phyloP scores from a whole-genome alignment of 2,797 vertebrate species.

The Australoheros facetus region DNA sequence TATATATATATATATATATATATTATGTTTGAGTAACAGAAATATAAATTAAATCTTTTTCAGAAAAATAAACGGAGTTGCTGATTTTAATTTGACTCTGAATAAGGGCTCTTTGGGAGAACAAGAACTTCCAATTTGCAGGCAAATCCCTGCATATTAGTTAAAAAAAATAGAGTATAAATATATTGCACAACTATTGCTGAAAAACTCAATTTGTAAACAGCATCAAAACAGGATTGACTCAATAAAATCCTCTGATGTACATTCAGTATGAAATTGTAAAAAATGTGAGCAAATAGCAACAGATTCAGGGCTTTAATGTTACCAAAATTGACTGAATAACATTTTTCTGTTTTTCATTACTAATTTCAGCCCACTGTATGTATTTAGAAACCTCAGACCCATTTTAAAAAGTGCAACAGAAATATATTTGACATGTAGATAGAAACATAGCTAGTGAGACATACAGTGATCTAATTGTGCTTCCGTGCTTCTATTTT shows the following conservation, averaged over 20 bases:
- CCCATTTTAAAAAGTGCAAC: neutral
- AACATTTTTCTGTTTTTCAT: neutral
- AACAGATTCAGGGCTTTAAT: neutral
- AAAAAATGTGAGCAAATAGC: neutral
- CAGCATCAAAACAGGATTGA: neutral
- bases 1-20: no score
- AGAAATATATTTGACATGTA: neutral
- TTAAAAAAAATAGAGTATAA: neutral
- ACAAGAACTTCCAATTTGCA: neutral
- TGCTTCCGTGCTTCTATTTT: neutral
- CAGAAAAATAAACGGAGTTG: neutral
- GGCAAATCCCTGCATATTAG: neutral
- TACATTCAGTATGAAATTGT: neutral
- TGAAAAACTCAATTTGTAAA: neutral
- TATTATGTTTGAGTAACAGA: neutral
- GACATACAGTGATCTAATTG: slow-evolving; percentile 4
- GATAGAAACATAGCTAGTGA: neutral
- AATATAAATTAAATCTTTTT: neutral
- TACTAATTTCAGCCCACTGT: neutral
- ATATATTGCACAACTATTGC: neutral
- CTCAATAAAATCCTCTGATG: neutral
- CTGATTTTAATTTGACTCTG: neutral
- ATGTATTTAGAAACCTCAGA: neutral
- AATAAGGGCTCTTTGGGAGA: neutral
- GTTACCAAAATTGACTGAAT: neutral